A percentile compares a stretch with the other conserved stretches of the same genome.
Conservation (phyloP, 2,888 invertebrate genomes). For the Caenorhabditis wallacei region DNA sequence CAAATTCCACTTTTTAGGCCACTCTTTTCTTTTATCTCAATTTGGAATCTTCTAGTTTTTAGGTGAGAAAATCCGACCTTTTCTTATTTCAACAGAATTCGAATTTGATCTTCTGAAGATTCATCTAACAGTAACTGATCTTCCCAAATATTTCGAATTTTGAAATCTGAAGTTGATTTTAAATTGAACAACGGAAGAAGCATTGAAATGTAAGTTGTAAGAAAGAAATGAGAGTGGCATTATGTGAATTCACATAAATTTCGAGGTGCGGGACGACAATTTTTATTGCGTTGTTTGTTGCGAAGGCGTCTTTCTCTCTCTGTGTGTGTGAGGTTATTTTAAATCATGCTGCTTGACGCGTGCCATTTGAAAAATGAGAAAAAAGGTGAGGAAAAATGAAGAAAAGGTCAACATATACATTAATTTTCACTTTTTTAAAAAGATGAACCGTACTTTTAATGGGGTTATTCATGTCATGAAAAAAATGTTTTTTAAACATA, state of each 20-base stretch:
- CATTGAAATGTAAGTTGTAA: slow-evolving; percentile 10
- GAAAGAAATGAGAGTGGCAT: slow-evolving; percentile 11
- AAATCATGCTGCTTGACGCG: slow-evolving; percentile 33
- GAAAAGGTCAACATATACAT: too few species aligned
- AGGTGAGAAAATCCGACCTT: slow-evolving; percentile 25
- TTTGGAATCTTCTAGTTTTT: slow-evolving; percentile 23
- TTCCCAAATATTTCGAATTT: too few species aligned
- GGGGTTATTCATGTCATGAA: too few species aligned
- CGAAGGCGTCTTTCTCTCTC: slow-evolving; percentile 28
- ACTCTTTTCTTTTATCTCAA: slow-evolving; percentile 22
- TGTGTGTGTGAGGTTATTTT: slow-evolving; percentile 32
- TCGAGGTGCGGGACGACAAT: slow-evolving; percentile 52
- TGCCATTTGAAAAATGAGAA: slow-evolving; percentile 49
- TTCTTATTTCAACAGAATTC: background rate
- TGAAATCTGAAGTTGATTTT: background rate
- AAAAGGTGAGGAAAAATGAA: slow-evolving; percentile 7
- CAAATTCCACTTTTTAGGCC: slow-evolving; percentile 50
- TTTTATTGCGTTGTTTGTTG: slow-evolving; percentile 62
- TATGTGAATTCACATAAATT: slow-evolving; percentile 59
- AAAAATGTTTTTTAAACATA: background rate
- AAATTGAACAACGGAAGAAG: background rate
- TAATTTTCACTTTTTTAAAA: too few species aligned
- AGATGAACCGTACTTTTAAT: too few species aligned
- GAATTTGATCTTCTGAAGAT: background rate
- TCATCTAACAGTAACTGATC: too few species aligned